Evolutionary conservation across 2,797 vertebrate species (phyloP).

Genomic region (Apogon talboti): DNA sequence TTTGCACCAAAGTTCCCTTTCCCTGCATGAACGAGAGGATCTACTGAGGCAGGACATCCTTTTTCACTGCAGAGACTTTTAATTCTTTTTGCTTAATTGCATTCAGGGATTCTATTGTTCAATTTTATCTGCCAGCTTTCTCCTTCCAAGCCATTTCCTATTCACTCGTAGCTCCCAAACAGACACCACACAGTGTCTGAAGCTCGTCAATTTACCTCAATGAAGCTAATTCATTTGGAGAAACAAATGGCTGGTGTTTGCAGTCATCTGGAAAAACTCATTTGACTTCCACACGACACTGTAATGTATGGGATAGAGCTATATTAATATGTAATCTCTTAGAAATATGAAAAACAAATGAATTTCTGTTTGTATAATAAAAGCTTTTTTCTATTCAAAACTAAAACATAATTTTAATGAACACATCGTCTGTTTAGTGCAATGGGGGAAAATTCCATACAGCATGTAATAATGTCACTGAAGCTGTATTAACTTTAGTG

Average conservation of each 20-base stretch:
- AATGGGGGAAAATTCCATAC: no score
- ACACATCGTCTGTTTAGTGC: no score
- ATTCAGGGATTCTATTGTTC: conserved; percentile 74
- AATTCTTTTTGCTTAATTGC: conserved; percentile 77
- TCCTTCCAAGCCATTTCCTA: conserved; percentile 50
- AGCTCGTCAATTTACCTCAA: conserved; percentile 57
- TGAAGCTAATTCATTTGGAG: conserved; percentile 66
- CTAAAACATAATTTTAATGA: no score
- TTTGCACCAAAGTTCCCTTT: conserved; percentile 48
- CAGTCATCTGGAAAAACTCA: conserved; percentile 49
- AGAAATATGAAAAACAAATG: neutral
- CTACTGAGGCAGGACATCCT: conserved; percentile 75
- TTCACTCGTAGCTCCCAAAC: conserved; percentile 34
- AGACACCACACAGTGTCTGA: conserved; percentile 52
- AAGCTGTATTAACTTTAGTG: no score
- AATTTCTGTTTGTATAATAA: neutral
- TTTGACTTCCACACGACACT: conserved; percentile 42
- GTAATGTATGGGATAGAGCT: conserved; percentile 16
- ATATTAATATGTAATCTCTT: neutral
- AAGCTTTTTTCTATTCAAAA: neutral
- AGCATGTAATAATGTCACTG: no score
- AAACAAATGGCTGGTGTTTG: conserved; percentile 61
- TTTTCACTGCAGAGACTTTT: conserved; percentile 59
- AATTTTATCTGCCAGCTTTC: conserved; percentile 65
- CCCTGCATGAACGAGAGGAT: conserved; percentile 62